Conservation (phyloP, 2,888 invertebrate species). For the Sipha maydis region DNA sequence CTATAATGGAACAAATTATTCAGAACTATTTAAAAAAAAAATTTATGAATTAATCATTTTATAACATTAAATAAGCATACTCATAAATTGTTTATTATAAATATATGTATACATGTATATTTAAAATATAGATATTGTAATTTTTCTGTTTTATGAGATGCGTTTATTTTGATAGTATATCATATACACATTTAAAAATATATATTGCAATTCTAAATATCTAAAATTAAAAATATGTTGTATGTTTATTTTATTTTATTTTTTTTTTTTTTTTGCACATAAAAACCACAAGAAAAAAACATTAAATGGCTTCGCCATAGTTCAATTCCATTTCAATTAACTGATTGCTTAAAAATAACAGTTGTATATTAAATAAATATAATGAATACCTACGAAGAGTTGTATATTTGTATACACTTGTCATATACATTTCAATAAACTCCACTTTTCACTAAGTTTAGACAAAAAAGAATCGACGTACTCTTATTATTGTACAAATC, state of each 20-base stretch:
- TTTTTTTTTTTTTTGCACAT: not conserved
- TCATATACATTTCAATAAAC: not conserved
- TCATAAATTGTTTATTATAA: too few relatives aligned
- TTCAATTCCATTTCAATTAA: not conserved
- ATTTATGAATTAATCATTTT: too few relatives aligned
- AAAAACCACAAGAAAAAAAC: slow-evolving; percentile 3
- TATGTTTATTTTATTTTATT: not conserved
- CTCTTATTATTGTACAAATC: not conserved
- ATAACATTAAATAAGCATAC: too few relatives aligned
- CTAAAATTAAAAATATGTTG: not conserved
- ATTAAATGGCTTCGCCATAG: not conserved
- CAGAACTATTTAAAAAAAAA: too few relatives aligned
- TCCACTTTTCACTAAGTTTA: not conserved
- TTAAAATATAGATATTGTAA: too few relatives aligned
- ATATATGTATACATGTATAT: too few relatives aligned
- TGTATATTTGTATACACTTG: not conserved
- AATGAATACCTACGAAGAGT: slow-evolving; percentile 1
- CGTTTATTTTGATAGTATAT: too few relatives aligned
- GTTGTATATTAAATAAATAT: slow-evolving; percentile 36
- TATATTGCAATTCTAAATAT: too few relatives aligned
- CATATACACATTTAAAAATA: too few relatives aligned
- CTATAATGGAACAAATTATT: too few relatives aligned
- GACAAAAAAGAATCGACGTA: not conserved
- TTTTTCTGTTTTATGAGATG: too few relatives aligned
- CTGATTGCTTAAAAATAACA: slow-evolving; percentile 17